Conservation (phyloP, 2,113 vertebrate genomes). For the Gallinago undulata region DNA sequence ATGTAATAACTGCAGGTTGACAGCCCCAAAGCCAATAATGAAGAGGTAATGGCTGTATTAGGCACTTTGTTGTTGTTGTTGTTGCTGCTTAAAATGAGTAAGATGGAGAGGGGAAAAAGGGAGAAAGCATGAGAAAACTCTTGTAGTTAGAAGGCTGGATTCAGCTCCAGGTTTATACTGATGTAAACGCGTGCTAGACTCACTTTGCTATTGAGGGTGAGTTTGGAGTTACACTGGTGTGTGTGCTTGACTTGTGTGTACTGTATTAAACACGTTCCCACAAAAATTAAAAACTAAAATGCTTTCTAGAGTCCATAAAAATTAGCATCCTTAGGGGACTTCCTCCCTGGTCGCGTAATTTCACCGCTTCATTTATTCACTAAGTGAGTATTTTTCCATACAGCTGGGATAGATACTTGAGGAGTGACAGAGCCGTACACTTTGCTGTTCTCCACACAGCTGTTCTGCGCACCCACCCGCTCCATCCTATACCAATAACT, state of each 20-base stretch:
- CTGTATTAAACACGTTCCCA: background rate
- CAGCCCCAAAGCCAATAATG: background rate
- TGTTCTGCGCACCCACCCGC: background rate
- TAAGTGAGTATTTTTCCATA: background rate
- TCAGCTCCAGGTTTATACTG: background rate
- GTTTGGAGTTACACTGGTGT: background rate
- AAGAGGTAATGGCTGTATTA: background rate
- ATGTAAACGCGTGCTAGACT: no score
- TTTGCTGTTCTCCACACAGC: background rate
- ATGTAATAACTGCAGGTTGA: background rate
- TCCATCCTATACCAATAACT: background rate
- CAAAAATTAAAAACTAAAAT: background rate
- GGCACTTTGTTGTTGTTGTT: background rate
- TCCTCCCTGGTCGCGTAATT: background rate
- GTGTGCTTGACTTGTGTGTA: background rate
- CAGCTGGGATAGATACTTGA: background rate
- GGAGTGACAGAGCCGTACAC: background rate
- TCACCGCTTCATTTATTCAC: background rate
- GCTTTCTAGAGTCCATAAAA: background rate
- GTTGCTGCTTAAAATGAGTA: background rate
- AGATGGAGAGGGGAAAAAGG: accelerated
- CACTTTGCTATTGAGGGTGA: accelerated
- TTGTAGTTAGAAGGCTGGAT: background rate
- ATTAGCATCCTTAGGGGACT: background rate
- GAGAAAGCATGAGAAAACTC: background rate